Percentiles rank a stretch among this genome's conserved stretches.
Conservation (phyloP, 2,888 invertebrate species). For the Mimumesa dahlbomi region DNA sequence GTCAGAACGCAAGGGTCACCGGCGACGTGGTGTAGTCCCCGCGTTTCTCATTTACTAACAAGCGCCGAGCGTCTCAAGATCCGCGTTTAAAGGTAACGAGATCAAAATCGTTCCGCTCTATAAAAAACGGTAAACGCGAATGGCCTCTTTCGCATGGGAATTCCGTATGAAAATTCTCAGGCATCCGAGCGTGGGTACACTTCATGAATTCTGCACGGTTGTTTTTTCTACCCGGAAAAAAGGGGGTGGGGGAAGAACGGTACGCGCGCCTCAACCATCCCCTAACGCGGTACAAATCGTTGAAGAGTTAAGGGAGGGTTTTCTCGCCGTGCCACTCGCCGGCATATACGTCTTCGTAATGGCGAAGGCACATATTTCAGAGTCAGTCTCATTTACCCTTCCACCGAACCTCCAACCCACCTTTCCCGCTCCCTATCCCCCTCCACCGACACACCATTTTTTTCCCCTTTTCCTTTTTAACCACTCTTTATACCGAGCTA, state of each 20-base stretch:
- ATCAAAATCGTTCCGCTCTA: no score
- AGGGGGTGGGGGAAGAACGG: neutral
- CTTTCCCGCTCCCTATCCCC: conserved; percentile 17
- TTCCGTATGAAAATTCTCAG: neutral
- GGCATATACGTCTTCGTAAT: conserved; percentile 62
- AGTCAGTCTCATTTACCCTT: conserved; percentile 56
- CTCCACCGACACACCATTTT: conserved; percentile 24
- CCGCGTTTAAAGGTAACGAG: no score
- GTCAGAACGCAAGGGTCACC: no score
- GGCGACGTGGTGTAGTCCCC: no score
- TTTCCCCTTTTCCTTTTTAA: conserved; percentile 23
- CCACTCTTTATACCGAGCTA: conserved; percentile 36
- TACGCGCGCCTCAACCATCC: conserved; percentile 12
- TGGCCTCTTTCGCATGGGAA: neutral
- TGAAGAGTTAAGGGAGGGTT: conserved; percentile 57
- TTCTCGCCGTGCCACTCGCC: conserved; percentile 35
- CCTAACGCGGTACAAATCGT: conserved; percentile 64
- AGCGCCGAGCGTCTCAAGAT: no score
- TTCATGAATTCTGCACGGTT: neutral
- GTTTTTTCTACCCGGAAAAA: neutral
- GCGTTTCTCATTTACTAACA: no score
- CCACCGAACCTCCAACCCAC: no score
- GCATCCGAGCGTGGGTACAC: no score
- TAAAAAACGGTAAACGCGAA: neutral
- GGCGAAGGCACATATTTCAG: conserved; percentile 65